These are phyloP conservation scores for Micrastur ruficollis DNA, from an alignment of 2,797 vertebrate genomes.

Conservation along the genomic window DNA sequence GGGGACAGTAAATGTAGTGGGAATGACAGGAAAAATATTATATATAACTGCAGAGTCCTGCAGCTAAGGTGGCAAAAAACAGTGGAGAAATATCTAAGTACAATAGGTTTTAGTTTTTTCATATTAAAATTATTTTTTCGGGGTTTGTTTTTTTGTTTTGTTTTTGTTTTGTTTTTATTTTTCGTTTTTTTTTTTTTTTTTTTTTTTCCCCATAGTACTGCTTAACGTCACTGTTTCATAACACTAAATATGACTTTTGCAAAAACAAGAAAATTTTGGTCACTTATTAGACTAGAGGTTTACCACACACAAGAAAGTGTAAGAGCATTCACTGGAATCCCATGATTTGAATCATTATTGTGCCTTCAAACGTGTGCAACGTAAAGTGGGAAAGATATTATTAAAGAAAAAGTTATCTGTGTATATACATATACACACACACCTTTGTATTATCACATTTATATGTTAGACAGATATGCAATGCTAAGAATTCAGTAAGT, in stretches of 20 bases:
- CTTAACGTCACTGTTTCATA: background rate
- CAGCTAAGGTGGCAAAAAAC: background rate
- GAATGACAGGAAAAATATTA: background rate
- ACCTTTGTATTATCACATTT: background rate
- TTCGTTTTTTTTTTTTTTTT: no score
- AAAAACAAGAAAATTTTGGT: background rate
- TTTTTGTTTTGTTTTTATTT: no score
- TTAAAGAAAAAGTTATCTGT: background rate
- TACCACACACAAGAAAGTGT: background rate
- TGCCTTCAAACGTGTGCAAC: background rate
- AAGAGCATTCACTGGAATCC: background rate
- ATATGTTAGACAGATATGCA: background rate
- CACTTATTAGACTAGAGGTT: background rate
- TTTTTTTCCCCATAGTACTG: background rate
- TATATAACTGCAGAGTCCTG: background rate
- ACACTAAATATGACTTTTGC: background rate
- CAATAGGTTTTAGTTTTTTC: background rate
- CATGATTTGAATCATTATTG: background rate
- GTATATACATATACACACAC: background rate
- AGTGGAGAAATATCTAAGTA: background rate
- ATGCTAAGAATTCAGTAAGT: background rate
- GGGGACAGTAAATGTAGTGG: background rate
- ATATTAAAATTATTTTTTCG: background rate
- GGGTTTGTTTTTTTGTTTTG: background rate
- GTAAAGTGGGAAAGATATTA: background rate